Percentiles rank a stretch among this genome's conserved stretches.
Conservation (phyloP, 2,113 vertebrate genomes). For the Ctenomys sociabilis region DNA sequence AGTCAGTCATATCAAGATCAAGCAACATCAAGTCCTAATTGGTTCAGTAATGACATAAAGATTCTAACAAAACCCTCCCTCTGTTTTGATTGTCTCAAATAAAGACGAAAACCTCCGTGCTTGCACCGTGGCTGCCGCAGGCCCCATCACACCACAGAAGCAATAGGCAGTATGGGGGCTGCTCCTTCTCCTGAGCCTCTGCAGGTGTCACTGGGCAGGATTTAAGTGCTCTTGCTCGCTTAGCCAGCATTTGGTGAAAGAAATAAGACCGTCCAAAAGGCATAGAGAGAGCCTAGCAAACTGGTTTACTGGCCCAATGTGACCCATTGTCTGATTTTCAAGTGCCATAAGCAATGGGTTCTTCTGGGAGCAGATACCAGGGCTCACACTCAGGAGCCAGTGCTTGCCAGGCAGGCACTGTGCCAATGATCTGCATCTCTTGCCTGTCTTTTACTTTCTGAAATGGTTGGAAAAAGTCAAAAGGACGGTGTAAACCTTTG, state of each 20-base stretch:
- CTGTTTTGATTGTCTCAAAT: conserved; percentile 9
- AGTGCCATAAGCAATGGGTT: neutral
- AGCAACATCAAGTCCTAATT: neutral
- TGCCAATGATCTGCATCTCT: no score
- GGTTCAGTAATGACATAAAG: neutral
- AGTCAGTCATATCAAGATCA: neutral
- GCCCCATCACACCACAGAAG: neutral
- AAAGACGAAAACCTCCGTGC: neutral
- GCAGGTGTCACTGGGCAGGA: neutral
- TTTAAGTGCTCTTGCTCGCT: neutral
- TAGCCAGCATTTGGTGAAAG: conserved; percentile 21
- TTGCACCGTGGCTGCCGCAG: neutral
- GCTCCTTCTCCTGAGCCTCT: neutral
- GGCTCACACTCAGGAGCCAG: no score
- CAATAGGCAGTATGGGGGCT: neutral
- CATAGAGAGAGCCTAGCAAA: neutral
- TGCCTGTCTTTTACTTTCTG: conserved; percentile 9
- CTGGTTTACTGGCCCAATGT: neutral
- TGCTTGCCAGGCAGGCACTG: no score
- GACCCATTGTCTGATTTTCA: neutral
- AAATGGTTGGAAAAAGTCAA: neutral
- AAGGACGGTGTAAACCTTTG: neutral
- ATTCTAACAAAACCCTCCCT: neutral
- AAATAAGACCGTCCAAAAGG: neutral
- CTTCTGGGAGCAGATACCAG: neutral